These are phyloP conservation scores for Betta splendens DNA, from an alignment of 2,797 vertebrate genomes.

Conservation along the genomic window DNA sequence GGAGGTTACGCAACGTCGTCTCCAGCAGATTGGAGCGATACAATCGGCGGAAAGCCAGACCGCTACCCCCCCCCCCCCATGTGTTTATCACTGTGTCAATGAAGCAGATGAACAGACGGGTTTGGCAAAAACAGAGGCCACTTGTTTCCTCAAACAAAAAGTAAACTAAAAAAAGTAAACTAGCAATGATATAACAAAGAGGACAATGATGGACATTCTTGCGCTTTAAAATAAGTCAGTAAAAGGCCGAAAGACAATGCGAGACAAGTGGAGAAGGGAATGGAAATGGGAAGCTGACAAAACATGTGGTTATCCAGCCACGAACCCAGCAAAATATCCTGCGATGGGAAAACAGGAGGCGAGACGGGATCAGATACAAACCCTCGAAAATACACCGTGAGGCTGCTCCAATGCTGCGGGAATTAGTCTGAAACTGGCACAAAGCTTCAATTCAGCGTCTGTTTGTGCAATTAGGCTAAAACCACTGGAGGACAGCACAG, in stretches of 20 bases:
- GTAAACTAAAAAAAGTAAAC: conserved; percentile 34
- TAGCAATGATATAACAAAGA: conserved; percentile 37
- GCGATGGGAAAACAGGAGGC: conserved; percentile 45
- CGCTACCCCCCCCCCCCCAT: conserved; percentile 36
- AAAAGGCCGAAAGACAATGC: conserved; percentile 2
- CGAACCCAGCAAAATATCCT: conserved; percentile 8
- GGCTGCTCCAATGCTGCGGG: conserved; percentile 38
- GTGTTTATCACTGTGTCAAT: conserved; percentile 58
- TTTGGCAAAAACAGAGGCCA: conserved; percentile 36
- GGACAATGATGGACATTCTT: conserved; percentile 61
- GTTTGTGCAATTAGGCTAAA: conserved; percentile 54
- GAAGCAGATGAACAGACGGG: conserved; percentile 40
- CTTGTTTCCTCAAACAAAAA: conserved; percentile 45
- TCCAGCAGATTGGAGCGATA: conserved; percentile 48
- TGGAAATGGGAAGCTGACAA: not conserved
- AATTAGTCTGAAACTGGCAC: conserved; percentile 45
- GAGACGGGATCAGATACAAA: no score
- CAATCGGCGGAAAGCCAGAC: conserved; percentile 61
- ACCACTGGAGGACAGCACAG: conserved; percentile 27
- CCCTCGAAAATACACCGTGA: conserved; percentile 32
- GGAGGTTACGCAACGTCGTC: conserved; percentile 50
- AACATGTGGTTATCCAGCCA: conserved; percentile 1
- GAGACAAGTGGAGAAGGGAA: conserved; percentile 8
- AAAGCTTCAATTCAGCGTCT: conserved; percentile 65
- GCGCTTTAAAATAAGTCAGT: conserved; percentile 39